Evolutionary conservation across 2,797 vertebrate species (phyloP).

Genomic region (Alcedo atthis): DNA sequence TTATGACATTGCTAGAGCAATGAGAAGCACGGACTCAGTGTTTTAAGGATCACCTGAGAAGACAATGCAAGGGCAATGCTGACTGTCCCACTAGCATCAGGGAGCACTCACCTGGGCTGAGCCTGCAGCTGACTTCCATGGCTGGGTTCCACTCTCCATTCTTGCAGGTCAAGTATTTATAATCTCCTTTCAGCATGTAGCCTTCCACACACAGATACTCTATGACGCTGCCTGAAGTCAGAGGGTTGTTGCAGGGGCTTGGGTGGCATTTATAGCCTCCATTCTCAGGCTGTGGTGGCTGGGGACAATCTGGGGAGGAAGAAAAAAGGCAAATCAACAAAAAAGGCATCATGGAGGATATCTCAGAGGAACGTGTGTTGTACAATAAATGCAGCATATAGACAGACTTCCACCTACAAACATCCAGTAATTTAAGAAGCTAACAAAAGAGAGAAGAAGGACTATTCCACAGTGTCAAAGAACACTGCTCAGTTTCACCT

Average conservation of each 20-base stretch:
- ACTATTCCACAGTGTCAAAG: not conserved
- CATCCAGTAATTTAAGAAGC: not conserved
- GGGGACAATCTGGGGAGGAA: constrained; percentile 83
- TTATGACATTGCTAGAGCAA: not conserved
- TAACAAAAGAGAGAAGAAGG: not conserved
- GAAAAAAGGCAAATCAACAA: not conserved
- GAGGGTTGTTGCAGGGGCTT: constrained; percentile 84
- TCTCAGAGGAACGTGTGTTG: not conserved
- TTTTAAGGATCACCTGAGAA: not conserved
- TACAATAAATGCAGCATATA: fast-evolving
- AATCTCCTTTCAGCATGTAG: constrained; percentile 93
- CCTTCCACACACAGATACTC: constrained; percentile 94
- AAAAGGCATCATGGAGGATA: not conserved
- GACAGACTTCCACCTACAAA: not conserved
- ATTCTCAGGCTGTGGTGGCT: constrained; percentile 91
- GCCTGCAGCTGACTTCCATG: constrained; percentile 91
- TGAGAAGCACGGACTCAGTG: not conserved
- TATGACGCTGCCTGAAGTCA: constrained; percentile 90
- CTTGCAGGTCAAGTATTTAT: constrained; percentile 95
- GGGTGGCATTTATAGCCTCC: constrained; percentile 94
- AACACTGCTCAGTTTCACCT: not conserved
- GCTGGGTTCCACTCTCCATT: constrained; percentile 92
- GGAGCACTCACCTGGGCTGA: constrained; percentile 85
- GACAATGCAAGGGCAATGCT: not conserved
- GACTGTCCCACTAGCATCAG: not conserved